Conservation (phyloP, 2,888 invertebrate genomes). For the Drosophila niveifrons region DNA sequence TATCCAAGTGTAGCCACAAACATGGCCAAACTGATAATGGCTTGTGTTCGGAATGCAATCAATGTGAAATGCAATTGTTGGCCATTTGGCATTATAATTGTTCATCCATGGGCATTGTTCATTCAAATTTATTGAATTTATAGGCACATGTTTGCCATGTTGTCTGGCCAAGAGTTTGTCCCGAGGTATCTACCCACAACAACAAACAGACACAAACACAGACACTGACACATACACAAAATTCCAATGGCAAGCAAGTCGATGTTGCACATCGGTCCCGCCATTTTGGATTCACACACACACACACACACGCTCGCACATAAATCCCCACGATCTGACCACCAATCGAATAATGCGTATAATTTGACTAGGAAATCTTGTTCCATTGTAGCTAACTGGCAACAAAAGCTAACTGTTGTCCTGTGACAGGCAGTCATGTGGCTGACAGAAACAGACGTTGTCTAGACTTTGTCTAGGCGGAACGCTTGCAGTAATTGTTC, state of each 20-base stretch:
- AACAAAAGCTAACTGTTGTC: constrained; percentile 36
- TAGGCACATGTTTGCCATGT: constrained; percentile 35
- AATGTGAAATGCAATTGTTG: constrained; percentile 62
- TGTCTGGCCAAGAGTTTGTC: not conserved
- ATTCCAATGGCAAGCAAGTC: constrained; percentile 22
- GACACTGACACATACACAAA: not conserved
- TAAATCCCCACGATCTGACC: constrained; percentile 22
- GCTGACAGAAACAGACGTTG: constrained; percentile 62
- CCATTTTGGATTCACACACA: not conserved
- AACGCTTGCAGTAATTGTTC: constrained; percentile 42
- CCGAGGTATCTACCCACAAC: constrained; percentile 12
- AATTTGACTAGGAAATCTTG: constrained; percentile 34
- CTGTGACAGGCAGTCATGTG: constrained; percentile 46
- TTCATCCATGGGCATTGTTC: constrained; percentile 44
- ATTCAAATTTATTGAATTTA: constrained; percentile 50
- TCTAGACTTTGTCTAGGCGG: constrained; percentile 64
- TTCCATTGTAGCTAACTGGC: not conserved
- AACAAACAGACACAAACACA: not conserved
- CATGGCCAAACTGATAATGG: constrained; percentile 29
- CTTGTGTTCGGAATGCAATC: constrained; percentile 50
- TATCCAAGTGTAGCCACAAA: constrained; percentile 19
- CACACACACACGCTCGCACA: not conserved
- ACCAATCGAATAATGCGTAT: constrained; percentile 37
- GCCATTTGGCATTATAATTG: constrained; percentile 61
- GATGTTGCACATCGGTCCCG: constrained; percentile 15